A percentile compares a stretch with the other conserved stretches of the same genome.
Evolutionary conservation across 2,113 vertebrate genomes (phyloP).

Genomic region (Neotragus moschatus): DNA sequence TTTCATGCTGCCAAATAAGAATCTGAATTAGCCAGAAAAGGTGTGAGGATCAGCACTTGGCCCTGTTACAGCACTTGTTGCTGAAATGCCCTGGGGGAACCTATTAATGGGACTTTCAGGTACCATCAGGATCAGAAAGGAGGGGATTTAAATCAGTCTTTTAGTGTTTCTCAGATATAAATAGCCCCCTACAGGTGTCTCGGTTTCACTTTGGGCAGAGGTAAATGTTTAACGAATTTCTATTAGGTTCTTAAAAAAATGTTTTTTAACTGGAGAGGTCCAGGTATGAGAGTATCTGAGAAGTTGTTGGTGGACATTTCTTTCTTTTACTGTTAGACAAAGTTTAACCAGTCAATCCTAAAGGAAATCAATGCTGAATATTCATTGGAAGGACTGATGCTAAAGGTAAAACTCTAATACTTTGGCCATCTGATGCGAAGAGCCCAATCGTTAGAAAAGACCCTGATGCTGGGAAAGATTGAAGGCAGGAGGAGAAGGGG

Average conservation of each 20-base stretch:
- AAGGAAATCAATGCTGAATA: background rate
- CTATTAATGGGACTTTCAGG: background rate
- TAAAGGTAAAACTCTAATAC: background rate
- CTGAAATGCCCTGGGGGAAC: background rate
- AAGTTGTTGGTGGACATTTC: background rate
- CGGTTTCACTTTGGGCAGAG: background rate
- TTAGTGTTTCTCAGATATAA: background rate
- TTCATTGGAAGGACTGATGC: background rate
- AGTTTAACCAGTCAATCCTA: background rate
- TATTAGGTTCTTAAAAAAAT: background rate
- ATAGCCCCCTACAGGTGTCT: background rate
- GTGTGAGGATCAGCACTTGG: background rate
- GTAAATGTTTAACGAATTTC: background rate
- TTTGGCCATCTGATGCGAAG: background rate
- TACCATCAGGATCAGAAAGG: background rate
- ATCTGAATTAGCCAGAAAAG: background rate
- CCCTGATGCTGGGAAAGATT: background rate
- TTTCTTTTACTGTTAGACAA: background rate
- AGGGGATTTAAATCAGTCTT: background rate
- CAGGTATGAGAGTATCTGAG: background rate
- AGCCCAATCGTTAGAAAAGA: background rate
- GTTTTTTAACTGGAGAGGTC: background rate
- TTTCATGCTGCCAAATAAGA: background rate
- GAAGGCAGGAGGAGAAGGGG: background rate
- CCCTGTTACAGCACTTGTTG: background rate